Evolutionary conservation across 2,888 invertebrate species (phyloP), one percentile per base, ranked within the genome.

Genomic region (Ashinkailepas kermadecensis): DNA sequence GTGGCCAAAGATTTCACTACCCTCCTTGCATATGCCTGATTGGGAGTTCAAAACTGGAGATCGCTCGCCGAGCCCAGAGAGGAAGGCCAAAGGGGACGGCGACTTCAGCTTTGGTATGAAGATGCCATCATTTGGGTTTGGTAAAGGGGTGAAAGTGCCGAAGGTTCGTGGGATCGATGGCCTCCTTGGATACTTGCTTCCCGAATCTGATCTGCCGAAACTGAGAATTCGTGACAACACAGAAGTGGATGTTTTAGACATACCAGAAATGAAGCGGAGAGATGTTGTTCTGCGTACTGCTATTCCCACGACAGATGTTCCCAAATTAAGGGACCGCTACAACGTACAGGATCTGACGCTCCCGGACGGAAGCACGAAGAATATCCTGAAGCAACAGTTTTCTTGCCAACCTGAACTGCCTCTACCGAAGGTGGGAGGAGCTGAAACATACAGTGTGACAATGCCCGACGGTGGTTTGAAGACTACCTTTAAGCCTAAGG

Each of bases 391-490:
- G n/a, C 80, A 39, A 13, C 74, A 80, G 23, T 67, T 70, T n/a
- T 56, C 59, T 12, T 79, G 67, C 8, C 80, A 78, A n/a, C 74
- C 81, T 74, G 82, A 79, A 21, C 21, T 83, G 54, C 70, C 80
- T 15, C 64, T 83, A 18, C 81, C 80, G 18, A 70, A 82, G n/a
- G 23, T 80, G 18, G 81, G 80, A 23, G 78, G 67, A 56, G 82
- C 81, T 65, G 78, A 81, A 25, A 78, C 80, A 18, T 25, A 82
- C 23, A 81, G 82, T 15, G 78, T 82, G 54, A 74, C 54, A 15
- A 1, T 70, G n/a, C 80, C 81, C 15, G 81, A 78, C n/a, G 78
- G 78, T 57, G n/a, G 59, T 13, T 12, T 58, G 4, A 81, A 81
- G 23, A 59, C 80, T 12, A 57, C 25, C 4, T 58, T 25, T 39